phyloP scores from a whole-genome alignment of 2,888 invertebrate species.

The Epistrophe grossulariae region DNA sequence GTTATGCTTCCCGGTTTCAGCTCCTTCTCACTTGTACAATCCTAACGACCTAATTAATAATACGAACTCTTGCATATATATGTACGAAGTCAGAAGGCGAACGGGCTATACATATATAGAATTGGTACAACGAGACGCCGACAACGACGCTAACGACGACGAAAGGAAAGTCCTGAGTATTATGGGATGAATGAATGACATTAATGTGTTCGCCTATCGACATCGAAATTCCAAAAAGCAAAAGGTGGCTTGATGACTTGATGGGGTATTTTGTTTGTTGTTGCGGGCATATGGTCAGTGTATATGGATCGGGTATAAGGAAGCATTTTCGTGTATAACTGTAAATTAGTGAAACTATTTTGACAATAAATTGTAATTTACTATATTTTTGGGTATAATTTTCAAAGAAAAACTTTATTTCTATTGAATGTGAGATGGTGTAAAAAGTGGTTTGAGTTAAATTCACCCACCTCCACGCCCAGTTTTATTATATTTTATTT shows the following conservation, averaged over 20 bases:
- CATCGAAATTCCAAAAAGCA: conserved; percentile 54
- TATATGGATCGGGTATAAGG: neutral
- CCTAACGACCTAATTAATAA: conserved; percentile 38
- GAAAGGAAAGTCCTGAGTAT: conserved; percentile 34
- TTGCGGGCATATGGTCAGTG: conserved; percentile 12
- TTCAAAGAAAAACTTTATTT: too few relatives aligned
- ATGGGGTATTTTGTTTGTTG: conserved; percentile 6
- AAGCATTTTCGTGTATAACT: neutral
- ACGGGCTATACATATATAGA: neutral
- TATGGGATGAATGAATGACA: conserved; percentile 69
- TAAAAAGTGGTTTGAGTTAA: too few relatives aligned
- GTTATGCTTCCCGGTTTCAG: neutral
- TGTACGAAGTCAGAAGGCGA: conserved; percentile 31
- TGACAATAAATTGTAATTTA: conserved; percentile 11
- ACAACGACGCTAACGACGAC: neutral
- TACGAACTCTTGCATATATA: conserved; percentile 34
- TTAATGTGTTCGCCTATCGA: conserved; percentile 67
- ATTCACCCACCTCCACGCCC: too few relatives aligned
- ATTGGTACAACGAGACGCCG: conserved; percentile 27
- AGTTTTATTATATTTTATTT: too few relatives aligned
- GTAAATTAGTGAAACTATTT: conserved; percentile 26
- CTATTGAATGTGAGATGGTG: too few relatives aligned
- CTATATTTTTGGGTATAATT: neutral
- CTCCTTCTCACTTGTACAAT: neutral
- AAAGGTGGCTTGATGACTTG: conserved; percentile 15